Conservation (phyloP, 1,140 invertebrate species). For the Coenobita brevimanus region DNA sequence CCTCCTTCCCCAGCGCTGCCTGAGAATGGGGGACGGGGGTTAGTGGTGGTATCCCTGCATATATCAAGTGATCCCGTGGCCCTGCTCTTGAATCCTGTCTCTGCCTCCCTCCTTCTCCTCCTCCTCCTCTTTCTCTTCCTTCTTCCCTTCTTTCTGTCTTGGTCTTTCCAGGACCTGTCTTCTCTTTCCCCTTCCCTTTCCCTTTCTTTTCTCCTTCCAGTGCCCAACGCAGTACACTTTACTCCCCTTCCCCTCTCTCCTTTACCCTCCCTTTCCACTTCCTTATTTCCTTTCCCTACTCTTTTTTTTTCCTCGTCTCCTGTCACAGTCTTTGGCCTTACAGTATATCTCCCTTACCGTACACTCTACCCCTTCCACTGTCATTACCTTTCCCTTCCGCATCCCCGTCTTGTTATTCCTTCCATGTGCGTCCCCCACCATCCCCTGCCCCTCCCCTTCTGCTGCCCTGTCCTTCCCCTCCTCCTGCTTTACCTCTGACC, state of each 20-base stretch:
- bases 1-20: not conserved
- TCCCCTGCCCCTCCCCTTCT: no score
- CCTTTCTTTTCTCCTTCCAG: not conserved
- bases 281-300: constrained; percentile 26
- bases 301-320: constrained; percentile 16
- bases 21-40: not conserved
- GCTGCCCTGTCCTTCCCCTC: no score
- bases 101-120: not conserved
- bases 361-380: not conserved
- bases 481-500: no score
- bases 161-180: no score
- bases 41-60: not conserved
- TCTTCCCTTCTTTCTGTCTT: not conserved
- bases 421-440: not conserved
- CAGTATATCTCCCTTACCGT: not conserved
- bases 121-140: not conserved
- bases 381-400: not conserved
- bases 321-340: constrained; percentile 15
- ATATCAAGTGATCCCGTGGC: no score
- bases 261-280: not conserved
- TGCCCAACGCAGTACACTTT: no score
- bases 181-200: not conserved
- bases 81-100: not conserved
- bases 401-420: not conserved
- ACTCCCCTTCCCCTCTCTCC: constrained; percentile 9